phyloP scores from a whole-genome alignment of 2,113 vertebrate genomes.

The Thymallus thymallus region DNA sequence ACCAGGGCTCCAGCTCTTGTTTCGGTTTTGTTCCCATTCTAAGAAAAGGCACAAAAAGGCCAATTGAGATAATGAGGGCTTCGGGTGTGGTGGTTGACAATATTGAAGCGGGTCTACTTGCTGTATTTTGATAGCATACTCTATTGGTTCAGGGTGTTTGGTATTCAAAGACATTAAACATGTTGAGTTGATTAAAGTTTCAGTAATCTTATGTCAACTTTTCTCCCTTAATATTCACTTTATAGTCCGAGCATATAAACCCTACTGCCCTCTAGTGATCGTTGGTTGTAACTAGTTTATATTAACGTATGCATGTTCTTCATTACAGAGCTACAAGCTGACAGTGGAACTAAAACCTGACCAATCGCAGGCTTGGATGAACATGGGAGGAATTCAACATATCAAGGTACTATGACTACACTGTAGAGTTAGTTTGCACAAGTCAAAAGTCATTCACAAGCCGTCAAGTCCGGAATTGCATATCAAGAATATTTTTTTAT shows the following conservation, averaged over 20 bases:
- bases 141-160: not conserved
- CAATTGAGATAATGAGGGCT: constrained; percentile 6
- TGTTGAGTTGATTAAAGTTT: not conserved
- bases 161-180: not conserved
- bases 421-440: not conserved
- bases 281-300: not conserved
- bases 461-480: too few relatives aligned
- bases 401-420: constrained; percentile 83
- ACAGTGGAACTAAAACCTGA: constrained; percentile 90
- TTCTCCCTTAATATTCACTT: not conserved
- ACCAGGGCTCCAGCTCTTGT: constrained; percentile 25
- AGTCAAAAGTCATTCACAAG: not conserved
- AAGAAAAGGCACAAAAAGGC: constrained; percentile 11
- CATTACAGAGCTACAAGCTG: constrained; percentile 83
- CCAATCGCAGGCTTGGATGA: constrained; percentile 98
- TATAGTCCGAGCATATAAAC: not conserved
- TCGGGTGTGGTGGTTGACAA: constrained; percentile 10
- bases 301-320: constrained; percentile 8
- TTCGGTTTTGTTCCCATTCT: not conserved
- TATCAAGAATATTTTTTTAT: too few relatives aligned
- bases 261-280: not conserved
- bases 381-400: constrained; percentile 97
- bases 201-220: not conserved
- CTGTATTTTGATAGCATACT: not conserved
- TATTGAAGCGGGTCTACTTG: not conserved